Conservation (phyloP, 2,797 vertebrate species). For the Cuniculus paca region DNA sequence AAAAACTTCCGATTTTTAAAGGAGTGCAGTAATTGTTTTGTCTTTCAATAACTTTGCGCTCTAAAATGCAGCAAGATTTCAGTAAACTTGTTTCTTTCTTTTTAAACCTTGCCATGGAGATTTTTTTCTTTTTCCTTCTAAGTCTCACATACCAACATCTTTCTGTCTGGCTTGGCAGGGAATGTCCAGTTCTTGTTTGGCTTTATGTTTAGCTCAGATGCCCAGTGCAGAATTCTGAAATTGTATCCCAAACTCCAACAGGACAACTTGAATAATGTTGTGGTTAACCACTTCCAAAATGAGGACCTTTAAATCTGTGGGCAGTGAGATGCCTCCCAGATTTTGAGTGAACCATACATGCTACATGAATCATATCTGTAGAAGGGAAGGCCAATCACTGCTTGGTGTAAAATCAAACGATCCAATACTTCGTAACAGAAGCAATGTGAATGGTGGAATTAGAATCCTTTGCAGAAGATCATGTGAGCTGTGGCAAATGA, state of each 20-base stretch:
- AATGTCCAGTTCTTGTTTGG: not conserved
- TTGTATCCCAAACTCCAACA: not conserved
- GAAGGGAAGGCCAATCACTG: not conserved
- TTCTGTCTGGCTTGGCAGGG: not conserved
- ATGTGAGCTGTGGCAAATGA: not conserved
- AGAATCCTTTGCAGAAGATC: not conserved
- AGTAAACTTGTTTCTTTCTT: not conserved
- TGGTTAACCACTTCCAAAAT: not conserved
- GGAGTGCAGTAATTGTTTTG: not conserved
- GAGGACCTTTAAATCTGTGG: not conserved
- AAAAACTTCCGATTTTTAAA: not conserved
- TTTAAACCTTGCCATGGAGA: not conserved
- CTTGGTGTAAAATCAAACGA: not conserved
- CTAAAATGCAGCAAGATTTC: not conserved
- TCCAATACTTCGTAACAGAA: not conserved
- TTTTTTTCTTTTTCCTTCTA: not conserved
- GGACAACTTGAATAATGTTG: not conserved
- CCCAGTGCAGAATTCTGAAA: not conserved
- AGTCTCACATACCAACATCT: not conserved
- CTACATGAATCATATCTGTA: not conserved
- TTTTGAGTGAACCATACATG: not conserved
- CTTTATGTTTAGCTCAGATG: not conserved
- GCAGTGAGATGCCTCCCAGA: not conserved
- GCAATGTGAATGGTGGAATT: no score
- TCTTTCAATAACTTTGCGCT: not conserved